Conservation (phyloP, 2,888 invertebrate species). For the Amaurobius ferox region DNA sequence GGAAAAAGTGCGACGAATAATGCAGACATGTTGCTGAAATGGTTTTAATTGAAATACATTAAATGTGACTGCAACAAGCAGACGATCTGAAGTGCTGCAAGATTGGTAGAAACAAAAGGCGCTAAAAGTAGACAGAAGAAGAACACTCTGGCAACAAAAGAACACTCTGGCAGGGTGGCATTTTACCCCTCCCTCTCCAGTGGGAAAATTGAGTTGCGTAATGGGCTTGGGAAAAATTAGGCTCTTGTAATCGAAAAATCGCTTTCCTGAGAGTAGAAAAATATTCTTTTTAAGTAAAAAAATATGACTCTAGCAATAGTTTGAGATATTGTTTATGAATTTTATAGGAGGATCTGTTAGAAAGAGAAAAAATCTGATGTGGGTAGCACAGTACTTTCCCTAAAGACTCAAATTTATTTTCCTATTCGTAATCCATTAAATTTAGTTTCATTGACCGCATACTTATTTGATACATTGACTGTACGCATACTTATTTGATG, state of each 20-base stretch:
- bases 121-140: conserved; percentile 7
- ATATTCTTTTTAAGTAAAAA: conserved; percentile 32
- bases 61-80: conserved; percentile 28
- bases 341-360: conserved; percentile 26
- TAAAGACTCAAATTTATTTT: no score
- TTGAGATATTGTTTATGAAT: conserved; percentile 37
- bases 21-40: conserved; percentile 33
- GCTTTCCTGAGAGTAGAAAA: conserved; percentile 23
- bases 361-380: no score
- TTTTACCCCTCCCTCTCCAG: conserved; percentile 32
- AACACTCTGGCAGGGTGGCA: conserved; percentile 58
- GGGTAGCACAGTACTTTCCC: no score
- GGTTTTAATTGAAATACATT: conserved; percentile 59
- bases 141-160: neutral
- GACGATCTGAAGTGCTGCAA: conserved; percentile 33
- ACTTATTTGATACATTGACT: no score
- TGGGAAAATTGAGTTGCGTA: conserved; percentile 62
- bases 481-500: no score
- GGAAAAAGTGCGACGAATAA: conserved; percentile 27
- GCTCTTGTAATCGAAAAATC: conserved; percentile 24
- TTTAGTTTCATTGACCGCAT: no score
- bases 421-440: no score
- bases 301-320: no score
- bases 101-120: conserved; percentile 43
- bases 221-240: conserved; percentile 42